A percentile compares a stretch with the other conserved stretches of the same genome.
Conservation (phyloP, 2,797 vertebrate genomes). For the Gymnopithys bicolor region DNA sequence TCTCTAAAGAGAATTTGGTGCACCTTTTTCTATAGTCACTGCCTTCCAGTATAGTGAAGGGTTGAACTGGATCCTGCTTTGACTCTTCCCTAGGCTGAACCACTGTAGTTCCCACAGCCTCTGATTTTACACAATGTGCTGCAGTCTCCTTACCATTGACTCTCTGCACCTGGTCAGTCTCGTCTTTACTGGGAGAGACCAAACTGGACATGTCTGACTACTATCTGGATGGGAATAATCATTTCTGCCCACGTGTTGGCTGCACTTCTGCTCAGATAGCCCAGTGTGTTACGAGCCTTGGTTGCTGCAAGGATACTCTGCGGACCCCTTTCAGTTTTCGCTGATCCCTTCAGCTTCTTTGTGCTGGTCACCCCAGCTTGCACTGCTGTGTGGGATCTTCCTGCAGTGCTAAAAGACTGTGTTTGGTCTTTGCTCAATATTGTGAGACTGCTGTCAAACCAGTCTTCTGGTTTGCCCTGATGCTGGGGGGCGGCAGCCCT, state of each 20-base stretch:
- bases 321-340: not conserved
- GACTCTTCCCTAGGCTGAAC: not conserved
- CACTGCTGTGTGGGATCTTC: not conserved
- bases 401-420: not conserved
- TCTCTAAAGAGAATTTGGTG: not conserved
- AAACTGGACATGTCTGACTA: rapidly evolving
- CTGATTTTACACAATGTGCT: not conserved
- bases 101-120: not conserved
- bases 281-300: not conserved
- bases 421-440: not conserved
- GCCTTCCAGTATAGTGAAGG: not conserved
- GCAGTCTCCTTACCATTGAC: not conserved
- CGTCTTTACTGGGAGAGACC: not conserved
- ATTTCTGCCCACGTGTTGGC: not conserved
- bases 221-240: not conserved
- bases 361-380: not conserved
- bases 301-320: not conserved
- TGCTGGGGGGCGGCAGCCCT: not conserved
- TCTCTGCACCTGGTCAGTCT: not conserved
- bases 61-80: not conserved
- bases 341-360: not conserved
- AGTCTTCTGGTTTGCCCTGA: not conserved
- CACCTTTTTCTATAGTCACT: not conserved
- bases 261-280: not conserved
- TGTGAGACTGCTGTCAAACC: not conserved